Conservation (phyloP, 2,797 vertebrate genomes). For the Austrolebias charrua region DNA sequence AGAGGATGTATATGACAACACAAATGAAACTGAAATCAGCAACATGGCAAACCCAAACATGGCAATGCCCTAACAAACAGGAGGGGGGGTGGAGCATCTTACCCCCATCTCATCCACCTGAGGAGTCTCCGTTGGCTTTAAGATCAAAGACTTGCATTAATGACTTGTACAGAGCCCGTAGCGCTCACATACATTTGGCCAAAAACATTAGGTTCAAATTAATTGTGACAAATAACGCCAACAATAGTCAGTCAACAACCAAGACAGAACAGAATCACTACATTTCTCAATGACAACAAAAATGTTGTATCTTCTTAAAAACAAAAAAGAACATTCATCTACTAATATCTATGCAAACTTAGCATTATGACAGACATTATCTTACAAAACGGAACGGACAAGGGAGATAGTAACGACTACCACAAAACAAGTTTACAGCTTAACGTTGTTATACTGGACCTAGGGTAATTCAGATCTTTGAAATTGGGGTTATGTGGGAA, state of each 20-base stretch:
- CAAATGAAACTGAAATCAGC: slow-evolving; percentile 44
- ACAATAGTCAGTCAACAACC: slow-evolving; percentile 51
- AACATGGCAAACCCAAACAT: slow-evolving; percentile 63
- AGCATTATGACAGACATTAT: slow-evolving; percentile 47
- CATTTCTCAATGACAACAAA: slow-evolving; percentile 52
- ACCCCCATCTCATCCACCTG: slow-evolving; percentile 97
- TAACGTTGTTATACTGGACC: slow-evolving; percentile 51
- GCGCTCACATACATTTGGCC: slow-evolving; percentile 57
- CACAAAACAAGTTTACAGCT: slow-evolving; percentile 55
- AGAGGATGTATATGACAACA: slow-evolving; percentile 52
- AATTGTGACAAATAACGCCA: slow-evolving; percentile 44
- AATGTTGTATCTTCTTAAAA: slow-evolving; percentile 35
- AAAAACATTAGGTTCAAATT: slow-evolving; percentile 47
- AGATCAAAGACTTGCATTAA: slow-evolving; percentile 96
- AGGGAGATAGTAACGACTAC: slow-evolving; percentile 34
- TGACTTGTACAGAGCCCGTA: slow-evolving; percentile 64
- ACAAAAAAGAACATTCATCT: slow-evolving; percentile 60
- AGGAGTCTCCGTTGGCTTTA: slow-evolving; percentile 99
- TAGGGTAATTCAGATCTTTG: neutral
- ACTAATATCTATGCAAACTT: slow-evolving; percentile 38
- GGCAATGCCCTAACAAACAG: slow-evolving; percentile 66
- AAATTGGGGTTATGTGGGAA: neutral
- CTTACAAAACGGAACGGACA: slow-evolving; percentile 37
- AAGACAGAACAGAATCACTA: slow-evolving; percentile 66
- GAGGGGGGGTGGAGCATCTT: slow-evolving; percentile 81